These are phyloP conservation scores for Biston stratarius DNA, from an alignment of 2,888 invertebrate species.

Conservation along the genomic window DNA sequence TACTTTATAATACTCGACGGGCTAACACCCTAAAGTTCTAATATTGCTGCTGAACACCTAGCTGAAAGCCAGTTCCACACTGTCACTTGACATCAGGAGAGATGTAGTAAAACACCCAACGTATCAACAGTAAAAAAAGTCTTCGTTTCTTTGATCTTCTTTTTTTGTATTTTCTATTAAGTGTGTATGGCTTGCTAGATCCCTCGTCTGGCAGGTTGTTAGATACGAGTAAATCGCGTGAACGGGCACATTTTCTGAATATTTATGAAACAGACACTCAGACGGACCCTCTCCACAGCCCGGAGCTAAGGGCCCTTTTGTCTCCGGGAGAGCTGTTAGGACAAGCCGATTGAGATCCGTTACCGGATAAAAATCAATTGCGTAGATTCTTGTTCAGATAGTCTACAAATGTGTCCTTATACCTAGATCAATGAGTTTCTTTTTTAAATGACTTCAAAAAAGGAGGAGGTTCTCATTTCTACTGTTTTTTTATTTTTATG, in stretches of 20 bases:
- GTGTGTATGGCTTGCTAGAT: not conserved
- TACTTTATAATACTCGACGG: too few relatives aligned
- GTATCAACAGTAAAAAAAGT: too few relatives aligned
- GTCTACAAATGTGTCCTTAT: not conserved
- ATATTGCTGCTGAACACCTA: too few relatives aligned
- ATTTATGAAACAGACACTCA: conserved; percentile 38
- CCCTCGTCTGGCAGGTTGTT: conserved; percentile 9
- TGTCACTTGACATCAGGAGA: too few relatives aligned
- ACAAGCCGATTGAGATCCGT: conserved; percentile 19
- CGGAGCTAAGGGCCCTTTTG: conserved; percentile 21
- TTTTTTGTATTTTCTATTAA: too few relatives aligned
- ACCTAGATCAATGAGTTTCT: not conserved
- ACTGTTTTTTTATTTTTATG: too few relatives aligned
- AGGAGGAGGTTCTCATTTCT: too few relatives aligned
- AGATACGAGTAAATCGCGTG: conserved; percentile 29
- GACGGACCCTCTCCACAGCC: conserved; percentile 11
- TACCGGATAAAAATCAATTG: conserved; percentile 26
- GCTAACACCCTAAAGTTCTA: too few relatives aligned
- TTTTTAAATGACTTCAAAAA: too few relatives aligned
- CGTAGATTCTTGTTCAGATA: conserved; percentile 13
- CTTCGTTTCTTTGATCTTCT: too few relatives aligned
- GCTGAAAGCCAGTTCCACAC: too few relatives aligned
- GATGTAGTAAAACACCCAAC: too few relatives aligned
- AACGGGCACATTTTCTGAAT: conserved; percentile 32
- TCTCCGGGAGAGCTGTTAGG: conserved; percentile 13